phyloP scores from a whole-genome alignment of 2,797 vertebrate species.

The Hipposideros larvatus region DNA sequence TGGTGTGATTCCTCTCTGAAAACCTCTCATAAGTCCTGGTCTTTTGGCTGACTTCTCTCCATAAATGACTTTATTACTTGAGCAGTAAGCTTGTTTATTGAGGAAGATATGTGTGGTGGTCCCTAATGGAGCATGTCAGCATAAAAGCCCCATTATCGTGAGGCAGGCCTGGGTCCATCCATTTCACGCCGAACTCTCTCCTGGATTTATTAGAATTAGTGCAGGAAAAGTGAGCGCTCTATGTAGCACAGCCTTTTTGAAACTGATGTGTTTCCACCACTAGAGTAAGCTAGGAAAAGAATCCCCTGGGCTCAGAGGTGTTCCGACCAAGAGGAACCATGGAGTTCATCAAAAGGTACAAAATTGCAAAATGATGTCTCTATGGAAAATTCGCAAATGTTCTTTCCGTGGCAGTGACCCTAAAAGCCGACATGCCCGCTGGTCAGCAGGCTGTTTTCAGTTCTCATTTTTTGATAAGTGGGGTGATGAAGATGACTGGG shows the following conservation, averaged over 20 bases:
- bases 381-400: neutral
- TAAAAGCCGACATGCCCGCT: neutral
- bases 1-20: neutral
- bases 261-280: neutral
- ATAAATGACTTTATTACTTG: constrained; percentile 64
- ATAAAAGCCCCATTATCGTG: constrained; percentile 20
- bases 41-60: constrained; percentile 58
- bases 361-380: neutral
- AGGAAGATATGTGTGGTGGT: constrained; percentile 44
- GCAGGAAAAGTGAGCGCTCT: constrained; percentile 49
- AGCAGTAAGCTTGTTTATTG: constrained; percentile 65
- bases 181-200: neutral
- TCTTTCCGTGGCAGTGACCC: neutral
- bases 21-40: neutral
- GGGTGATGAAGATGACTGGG: constrained; percentile 70
- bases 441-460: neutral
- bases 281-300: neutral
- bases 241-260: constrained; percentile 26
- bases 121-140: constrained; percentile 56
- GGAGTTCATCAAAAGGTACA: neutral
- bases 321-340: neutral
- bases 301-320: neutral
- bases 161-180: constrained; percentile 27
- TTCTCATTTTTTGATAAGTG: constrained; percentile 42
- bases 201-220: constrained; percentile 69